A percentile compares a stretch with the other conserved stretches of the same genome.
Conservation (phyloP, 2,888 invertebrate species). For the Nemotelus pantherinus region DNA sequence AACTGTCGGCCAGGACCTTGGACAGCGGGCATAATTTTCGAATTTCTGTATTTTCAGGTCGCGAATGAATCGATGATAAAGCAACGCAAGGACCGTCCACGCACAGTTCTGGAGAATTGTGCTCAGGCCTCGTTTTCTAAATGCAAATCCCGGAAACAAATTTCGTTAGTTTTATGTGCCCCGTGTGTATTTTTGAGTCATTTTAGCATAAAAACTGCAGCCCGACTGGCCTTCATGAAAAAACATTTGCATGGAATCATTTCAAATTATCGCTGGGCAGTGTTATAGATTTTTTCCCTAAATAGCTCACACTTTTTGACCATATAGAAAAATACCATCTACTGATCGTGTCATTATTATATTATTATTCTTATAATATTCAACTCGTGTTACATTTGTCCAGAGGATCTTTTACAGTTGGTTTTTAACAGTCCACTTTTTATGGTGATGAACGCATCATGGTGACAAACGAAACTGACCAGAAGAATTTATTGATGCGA, state of each 20-base stretch:
- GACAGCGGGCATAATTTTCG: constrained; percentile 9
- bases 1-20: constrained; percentile 24
- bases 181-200: too few relatives aligned
- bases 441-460: constrained; percentile 16
- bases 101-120: neutral
- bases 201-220: too few relatives aligned
- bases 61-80: constrained; percentile 14
- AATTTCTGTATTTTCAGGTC: constrained; percentile 28
- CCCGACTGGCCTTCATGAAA: constrained; percentile 6
- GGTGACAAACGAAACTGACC: neutral
- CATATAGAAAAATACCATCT: constrained; percentile 7
- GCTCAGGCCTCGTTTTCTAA: too few relatives aligned
- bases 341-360: constrained; percentile 10
- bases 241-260: constrained; percentile 1
- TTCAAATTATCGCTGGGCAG: neutral
- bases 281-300: constrained; percentile 21
- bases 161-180: too few relatives aligned
- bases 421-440: constrained; percentile 30
- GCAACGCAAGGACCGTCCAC: neutral
- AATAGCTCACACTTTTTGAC: constrained; percentile 26
- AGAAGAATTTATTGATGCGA: neutral
- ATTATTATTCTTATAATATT: neutral
- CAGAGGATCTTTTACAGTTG: neutral
- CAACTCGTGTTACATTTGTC: neutral
- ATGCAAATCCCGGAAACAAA: too few relatives aligned